phyloP scores from a whole-genome alignment of 2,888 invertebrate genomes.

The Dynastes grantii region DNA sequence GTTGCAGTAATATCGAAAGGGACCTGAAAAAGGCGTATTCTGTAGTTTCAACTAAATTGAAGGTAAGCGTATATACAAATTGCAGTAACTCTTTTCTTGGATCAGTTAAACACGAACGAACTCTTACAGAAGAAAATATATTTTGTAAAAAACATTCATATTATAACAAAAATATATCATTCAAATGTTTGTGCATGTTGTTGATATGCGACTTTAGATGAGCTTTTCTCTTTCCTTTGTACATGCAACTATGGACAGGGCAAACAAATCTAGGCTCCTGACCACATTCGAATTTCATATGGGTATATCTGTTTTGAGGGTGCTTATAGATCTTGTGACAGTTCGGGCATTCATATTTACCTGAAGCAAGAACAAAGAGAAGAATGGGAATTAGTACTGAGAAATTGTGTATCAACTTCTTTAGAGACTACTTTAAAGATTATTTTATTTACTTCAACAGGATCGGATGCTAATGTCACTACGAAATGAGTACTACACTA shows the following conservation, averaged over 20 bases:
- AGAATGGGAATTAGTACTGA: slow-evolving; percentile 5
- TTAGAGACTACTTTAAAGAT: slow-evolving; percentile 1
- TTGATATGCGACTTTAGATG: slow-evolving; percentile 53
- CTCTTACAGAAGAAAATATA: slow-evolving; percentile 22
- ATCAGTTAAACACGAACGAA: slow-evolving; percentile 2
- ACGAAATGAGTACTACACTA: neutral
- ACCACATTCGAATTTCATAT: slow-evolving; percentile 57
- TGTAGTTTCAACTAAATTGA: slow-evolving; percentile 4
- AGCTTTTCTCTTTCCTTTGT: slow-evolving; percentile 55
- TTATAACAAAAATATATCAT: slow-evolving; percentile 24
- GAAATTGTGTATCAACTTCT: too few relatives aligned
- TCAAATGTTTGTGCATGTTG: slow-evolving; percentile 48
- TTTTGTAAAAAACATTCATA: slow-evolving; percentile 11
- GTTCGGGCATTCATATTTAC: slow-evolving; percentile 50
- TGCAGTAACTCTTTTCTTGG: neutral
- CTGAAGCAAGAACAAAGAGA: slow-evolving; percentile 35
- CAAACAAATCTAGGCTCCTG: slow-evolving; percentile 56
- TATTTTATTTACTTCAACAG: too few relatives aligned
- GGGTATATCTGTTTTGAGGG: slow-evolving; percentile 52
- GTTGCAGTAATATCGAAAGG: slow-evolving; percentile 47
- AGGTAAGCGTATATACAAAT: neutral
- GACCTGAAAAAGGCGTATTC: slow-evolving; percentile 42
- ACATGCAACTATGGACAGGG: slow-evolving; percentile 53
- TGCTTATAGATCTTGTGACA: slow-evolving; percentile 54
- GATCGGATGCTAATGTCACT: too few relatives aligned